phyloP scores from a whole-genome alignment of 2,113 vertebrate species.

The Macquaria australasica region DNA sequence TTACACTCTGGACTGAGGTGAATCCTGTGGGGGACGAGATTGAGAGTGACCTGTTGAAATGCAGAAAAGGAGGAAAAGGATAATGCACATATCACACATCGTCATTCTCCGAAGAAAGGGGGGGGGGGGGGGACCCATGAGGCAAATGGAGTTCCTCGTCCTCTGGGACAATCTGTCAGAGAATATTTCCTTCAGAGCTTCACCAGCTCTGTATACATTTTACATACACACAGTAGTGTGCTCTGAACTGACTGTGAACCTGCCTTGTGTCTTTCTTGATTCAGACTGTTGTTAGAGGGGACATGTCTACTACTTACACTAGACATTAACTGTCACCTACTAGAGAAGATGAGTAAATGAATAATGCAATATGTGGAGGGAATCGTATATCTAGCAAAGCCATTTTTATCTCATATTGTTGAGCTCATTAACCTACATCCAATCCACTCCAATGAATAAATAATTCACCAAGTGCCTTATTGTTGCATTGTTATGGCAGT shows the following conservation, averaged over 20 bases:
- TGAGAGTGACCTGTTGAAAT: conserved; percentile 47
- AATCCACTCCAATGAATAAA: conserved; percentile 56
- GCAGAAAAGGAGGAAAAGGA: conserved; percentile 10
- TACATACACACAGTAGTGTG: conserved; percentile 49
- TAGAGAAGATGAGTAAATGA: conserved; percentile 39
- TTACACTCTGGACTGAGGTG: conserved; percentile 28
- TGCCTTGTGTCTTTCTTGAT: conserved; percentile 29
- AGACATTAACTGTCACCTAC: conserved; percentile 42
- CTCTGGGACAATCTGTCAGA: conserved; percentile 52
- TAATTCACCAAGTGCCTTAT: conserved; percentile 72
- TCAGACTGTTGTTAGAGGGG: conserved; percentile 26
- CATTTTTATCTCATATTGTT: conserved; percentile 44
- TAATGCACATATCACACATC: conserved; percentile 55
- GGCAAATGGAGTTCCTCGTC: conserved; percentile 71
- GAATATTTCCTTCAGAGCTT: conserved; percentile 44
- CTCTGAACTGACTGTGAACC: conserved; percentile 73
- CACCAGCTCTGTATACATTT: conserved; percentile 53
- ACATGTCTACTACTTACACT: conserved; percentile 34
- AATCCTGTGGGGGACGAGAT: conserved; percentile 5
- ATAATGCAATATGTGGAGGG: conserved; percentile 54
- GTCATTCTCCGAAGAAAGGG: background rate
- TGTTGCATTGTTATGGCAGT: conserved; percentile 49
- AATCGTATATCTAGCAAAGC: conserved; percentile 47
- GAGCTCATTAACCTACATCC: conserved; percentile 65
- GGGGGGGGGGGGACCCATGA: conserved; percentile 26